These are phyloP conservation scores for Furcula furcula DNA, from an alignment of 2,888 invertebrate genomes.

Conservation along the genomic window DNA sequence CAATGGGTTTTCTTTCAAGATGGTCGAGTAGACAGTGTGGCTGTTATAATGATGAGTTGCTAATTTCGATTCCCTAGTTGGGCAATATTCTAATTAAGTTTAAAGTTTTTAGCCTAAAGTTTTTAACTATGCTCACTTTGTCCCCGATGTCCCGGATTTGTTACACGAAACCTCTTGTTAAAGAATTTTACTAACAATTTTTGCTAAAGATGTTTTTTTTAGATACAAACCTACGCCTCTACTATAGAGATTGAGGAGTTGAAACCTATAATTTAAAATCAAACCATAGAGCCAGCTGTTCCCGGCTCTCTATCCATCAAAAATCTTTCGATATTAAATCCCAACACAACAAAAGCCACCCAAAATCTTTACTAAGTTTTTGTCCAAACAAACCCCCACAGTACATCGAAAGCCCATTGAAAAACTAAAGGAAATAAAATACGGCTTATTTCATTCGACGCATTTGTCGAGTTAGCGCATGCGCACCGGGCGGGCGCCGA, in stretches of 20 bases:
- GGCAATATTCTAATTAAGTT: too few relatives aligned
- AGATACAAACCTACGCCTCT: too few relatives aligned
- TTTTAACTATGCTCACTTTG: too few relatives aligned
- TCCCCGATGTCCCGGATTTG: too few relatives aligned
- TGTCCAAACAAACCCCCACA: constrained; percentile 48
- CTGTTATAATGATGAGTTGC: too few relatives aligned
- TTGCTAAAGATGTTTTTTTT: too few relatives aligned
- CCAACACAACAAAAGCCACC: constrained; percentile 33
- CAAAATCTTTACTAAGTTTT: constrained; percentile 47
- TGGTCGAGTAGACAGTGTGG: too few relatives aligned
- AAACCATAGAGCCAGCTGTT: neutral
- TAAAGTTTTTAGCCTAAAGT: too few relatives aligned
- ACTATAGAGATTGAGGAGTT: constrained; percentile 18
- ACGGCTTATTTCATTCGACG: constrained; percentile 78
- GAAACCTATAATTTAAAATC: constrained; percentile 23
- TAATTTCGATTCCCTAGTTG: too few relatives aligned
- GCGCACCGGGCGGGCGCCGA: constrained; percentile 77
- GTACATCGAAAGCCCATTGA: constrained; percentile 60
- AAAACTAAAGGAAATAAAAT: constrained; percentile 72
- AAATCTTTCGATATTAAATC: constrained; percentile 31
- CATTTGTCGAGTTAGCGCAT: constrained; percentile 80
- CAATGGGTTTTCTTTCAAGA: too few relatives aligned
- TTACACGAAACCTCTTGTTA: too few relatives aligned
- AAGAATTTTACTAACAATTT: too few relatives aligned
- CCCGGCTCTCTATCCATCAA: constrained; percentile 6